phyloP scores from a whole-genome alignment of 2,797 vertebrate species.

The Lutjanus campechanus region DNA sequence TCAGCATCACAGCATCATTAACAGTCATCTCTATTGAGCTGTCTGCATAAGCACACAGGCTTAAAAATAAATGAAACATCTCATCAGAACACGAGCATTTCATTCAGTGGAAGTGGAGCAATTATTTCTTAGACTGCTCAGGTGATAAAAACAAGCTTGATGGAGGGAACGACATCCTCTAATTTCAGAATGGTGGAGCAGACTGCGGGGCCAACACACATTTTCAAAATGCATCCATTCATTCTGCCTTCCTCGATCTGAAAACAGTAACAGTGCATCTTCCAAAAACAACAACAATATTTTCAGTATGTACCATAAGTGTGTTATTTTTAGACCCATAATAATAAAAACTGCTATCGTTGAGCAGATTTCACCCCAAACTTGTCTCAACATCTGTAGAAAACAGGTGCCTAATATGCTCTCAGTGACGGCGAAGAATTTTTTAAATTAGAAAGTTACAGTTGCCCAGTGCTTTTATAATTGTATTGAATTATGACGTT shows the following conservation, averaged over 20 bases:
- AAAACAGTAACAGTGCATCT: not conserved
- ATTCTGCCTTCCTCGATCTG: not conserved
- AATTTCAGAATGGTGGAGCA: conserved; percentile 9
- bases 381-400: not conserved
- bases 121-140: conserved; percentile 6
- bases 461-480: not conserved
- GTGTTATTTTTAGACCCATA: not conserved
- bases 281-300: not conserved
- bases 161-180: conserved; percentile 19
- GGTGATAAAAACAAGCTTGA: conserved; percentile 11
- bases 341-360: not conserved
- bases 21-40: not conserved
- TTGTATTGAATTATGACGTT: not conserved
- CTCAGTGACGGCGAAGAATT: not conserved
- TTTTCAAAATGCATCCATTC: conserved; percentile 29
- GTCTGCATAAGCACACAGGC: conserved; percentile 3
- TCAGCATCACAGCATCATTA: conserved; percentile 5
- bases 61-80: conserved; percentile 37
- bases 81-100: conserved; percentile 21
- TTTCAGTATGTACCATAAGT: not conserved
- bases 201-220: conserved; percentile 9
- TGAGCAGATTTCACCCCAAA: not conserved
- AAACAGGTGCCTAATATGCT: not conserved
- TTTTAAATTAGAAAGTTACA: not conserved
- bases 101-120: conserved; percentile 23